A percentile compares a stretch with the other conserved stretches of the same genome.
These are phyloP conservation scores for Gulo gulo DNA, from an alignment of 2,113 vertebrate species.

Conservation along the genomic window DNA sequence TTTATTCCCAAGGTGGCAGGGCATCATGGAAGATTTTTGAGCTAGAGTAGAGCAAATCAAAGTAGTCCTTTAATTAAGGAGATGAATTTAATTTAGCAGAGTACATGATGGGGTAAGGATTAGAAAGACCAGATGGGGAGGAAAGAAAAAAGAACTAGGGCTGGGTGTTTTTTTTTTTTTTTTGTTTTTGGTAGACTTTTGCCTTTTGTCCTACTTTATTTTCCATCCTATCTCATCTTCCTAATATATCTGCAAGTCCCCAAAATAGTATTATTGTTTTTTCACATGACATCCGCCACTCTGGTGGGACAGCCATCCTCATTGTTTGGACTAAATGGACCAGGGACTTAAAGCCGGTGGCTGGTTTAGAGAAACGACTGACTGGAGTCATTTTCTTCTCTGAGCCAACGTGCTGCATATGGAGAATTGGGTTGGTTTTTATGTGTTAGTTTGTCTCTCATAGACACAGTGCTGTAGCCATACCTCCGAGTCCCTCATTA, in stretches of 20 bases:
- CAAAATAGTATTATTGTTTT: background rate
- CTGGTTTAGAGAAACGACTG: background rate
- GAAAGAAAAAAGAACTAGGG: background rate
- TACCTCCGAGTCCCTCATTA: background rate
- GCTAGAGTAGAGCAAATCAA: background rate
- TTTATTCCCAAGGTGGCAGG: background rate
- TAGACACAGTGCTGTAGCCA: too few relatives aligned
- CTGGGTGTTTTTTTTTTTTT: background rate
- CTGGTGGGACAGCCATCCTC: background rate
- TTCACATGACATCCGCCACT: background rate
- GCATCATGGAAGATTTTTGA: background rate
- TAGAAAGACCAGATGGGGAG: background rate
- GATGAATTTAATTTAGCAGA: background rate
- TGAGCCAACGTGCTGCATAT: background rate
- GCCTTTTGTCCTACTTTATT: background rate
- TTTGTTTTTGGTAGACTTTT: background rate
- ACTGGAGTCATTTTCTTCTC: background rate
- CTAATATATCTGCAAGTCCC: background rate
- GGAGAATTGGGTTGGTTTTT: background rate
- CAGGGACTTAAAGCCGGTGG: background rate
- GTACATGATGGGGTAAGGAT: background rate
- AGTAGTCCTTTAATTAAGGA: background rate
- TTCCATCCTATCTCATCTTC: background rate
- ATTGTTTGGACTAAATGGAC: background rate
- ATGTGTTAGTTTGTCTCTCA: background rate